Base-by-base conservation (phyloP, 2,113 vertebrate genomes). In the Scomber colias region DNA sequence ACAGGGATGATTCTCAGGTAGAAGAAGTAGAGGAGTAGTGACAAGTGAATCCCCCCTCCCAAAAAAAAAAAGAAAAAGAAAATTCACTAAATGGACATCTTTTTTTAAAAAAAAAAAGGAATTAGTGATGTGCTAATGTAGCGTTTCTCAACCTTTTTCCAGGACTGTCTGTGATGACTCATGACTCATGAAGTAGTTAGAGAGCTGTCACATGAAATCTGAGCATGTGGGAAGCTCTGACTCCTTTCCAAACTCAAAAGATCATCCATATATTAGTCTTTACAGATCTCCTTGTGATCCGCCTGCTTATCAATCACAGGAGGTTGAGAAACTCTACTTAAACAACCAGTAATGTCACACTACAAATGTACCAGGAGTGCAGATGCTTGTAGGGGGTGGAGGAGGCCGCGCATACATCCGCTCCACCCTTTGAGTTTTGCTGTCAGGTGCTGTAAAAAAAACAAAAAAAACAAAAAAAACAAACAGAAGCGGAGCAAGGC, bases 271-370 rank as follows among this genome's bases (percentile, higher is more conserved):
- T 17, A 16, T 17, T 5, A 55, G 57, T 50, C 10, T 35, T 49
- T 2, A 2, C 50, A 44, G 64, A 55, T 57, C 35, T 46, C 62
- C 50, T 3, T 3, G 24, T 27, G 24, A 27, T 27, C 24, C 24
- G 24, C 24, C 24, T 27, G 24, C 24, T 27, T 27, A 27, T 27
- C 24, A 27, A 27, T 27, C 3, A 27, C 45, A 3, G 50, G 44
- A 30, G 57, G 51, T 56, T 72, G 79, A 69, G 50, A 81, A 84
- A 81, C 73, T 65, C 72, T 77, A 11, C 59, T 57, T 53, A 11
- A 59, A 40, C 40, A 48, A 31, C 53, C 12, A 46, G 12, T 5
- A 27, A 53, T 44, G 68, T 16, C 53, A 51, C 27, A 63, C 71
- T 48, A 66, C 46, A 67, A 56, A 54, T 61, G 63, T 2, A 53